A percentile compares a stretch with the other conserved stretches of the same genome.
phyloP scores from a whole-genome alignment of 2,888 invertebrate species.

The Polia nebulosa region DNA sequence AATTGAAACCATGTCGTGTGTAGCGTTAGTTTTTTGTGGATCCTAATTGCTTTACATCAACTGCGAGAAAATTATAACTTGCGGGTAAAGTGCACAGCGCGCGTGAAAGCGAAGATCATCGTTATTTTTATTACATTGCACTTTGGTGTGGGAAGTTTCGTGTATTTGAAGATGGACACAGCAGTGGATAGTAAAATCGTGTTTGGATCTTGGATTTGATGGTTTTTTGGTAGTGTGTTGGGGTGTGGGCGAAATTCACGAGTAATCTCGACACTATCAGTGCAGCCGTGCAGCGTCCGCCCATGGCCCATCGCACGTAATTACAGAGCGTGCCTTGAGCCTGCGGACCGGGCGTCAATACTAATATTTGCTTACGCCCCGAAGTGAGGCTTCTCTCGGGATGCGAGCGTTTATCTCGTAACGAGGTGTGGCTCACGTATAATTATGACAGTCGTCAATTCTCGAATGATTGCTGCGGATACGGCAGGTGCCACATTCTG shows the following conservation, averaged over 20 bases:
- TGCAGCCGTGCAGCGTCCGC: slow-evolving; percentile 68
- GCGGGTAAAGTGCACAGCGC: slow-evolving; percentile 66
- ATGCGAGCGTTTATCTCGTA: slow-evolving; percentile 78
- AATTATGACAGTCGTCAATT: slow-evolving; percentile 82
- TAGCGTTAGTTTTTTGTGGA: slow-evolving; percentile 74
- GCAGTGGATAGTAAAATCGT: slow-evolving; percentile 49
- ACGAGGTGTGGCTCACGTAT: slow-evolving; percentile 79
- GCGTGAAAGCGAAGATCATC: slow-evolving; percentile 13
- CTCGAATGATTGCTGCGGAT: slow-evolving; percentile 71
- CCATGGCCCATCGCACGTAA: slow-evolving; percentile 69
- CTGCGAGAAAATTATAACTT: slow-evolving; percentile 81
- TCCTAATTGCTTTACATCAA: slow-evolving; percentile 76
- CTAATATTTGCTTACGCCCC: slow-evolving; percentile 89
- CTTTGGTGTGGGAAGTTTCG: slow-evolving; percentile 11
- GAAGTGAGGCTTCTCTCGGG: slow-evolving; percentile 75
- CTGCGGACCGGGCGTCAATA: slow-evolving; percentile 80
- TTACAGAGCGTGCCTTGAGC: too few species aligned
- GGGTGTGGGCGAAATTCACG: slow-evolving; percentile 73
- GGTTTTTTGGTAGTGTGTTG: slow-evolving; percentile 26
- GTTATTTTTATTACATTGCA: slow-evolving; percentile 53
- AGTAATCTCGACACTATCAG: slow-evolving; percentile 81
- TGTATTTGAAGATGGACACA: neutral
- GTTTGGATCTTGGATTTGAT: slow-evolving; percentile 16
- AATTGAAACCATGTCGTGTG: slow-evolving; percentile 56
- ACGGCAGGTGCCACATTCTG: slow-evolving; percentile 79